A percentile compares a stretch with the other conserved stretches of the same genome.
These are phyloP conservation scores for Steinernema scapterisci DNA, from an alignment of 2,888 invertebrate species.

Conservation along the genomic window DNA sequence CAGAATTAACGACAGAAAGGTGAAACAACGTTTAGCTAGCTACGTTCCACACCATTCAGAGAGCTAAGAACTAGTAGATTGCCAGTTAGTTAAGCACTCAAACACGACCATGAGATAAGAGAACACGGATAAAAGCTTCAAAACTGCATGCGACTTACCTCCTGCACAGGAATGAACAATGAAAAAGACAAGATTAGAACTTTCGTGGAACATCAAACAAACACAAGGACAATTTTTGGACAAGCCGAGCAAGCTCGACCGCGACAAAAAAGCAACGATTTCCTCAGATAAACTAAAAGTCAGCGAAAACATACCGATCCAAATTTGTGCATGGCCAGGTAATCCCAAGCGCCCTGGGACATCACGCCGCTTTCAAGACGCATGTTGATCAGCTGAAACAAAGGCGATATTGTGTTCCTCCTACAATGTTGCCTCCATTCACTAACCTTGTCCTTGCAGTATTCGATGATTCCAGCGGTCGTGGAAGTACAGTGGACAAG, in stretches of 20 bases:
- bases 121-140: background rate
- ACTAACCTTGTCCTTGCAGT: conserved; percentile 79
- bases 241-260: conserved; percentile 28
- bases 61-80: too few relatives aligned
- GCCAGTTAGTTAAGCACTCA: background rate
- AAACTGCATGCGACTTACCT: conserved; percentile 24
- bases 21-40: conserved; percentile 34
- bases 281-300: background rate
- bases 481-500: conserved; percentile 86
- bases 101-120: background rate
- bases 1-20: background rate
- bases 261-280: conserved; percentile 19
- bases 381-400: conserved; percentile 79
- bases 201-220: conserved; percentile 16
- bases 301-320: conserved; percentile 79
- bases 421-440: background rate
- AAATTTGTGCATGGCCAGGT: conserved; percentile 86
- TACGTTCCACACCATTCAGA: conserved; percentile 50
- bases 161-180: conserved; percentile 24
- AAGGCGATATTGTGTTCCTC: too few relatives aligned
- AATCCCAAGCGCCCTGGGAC: conserved; percentile 84
- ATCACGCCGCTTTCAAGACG: conserved; percentile 79
- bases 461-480: conserved; percentile 83
- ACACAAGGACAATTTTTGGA: conserved; percentile 29
- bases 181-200: conserved; percentile 10